phyloP scores from a whole-genome alignment of 2,888 invertebrate genomes.

The Tachystola acroxantha region DNA sequence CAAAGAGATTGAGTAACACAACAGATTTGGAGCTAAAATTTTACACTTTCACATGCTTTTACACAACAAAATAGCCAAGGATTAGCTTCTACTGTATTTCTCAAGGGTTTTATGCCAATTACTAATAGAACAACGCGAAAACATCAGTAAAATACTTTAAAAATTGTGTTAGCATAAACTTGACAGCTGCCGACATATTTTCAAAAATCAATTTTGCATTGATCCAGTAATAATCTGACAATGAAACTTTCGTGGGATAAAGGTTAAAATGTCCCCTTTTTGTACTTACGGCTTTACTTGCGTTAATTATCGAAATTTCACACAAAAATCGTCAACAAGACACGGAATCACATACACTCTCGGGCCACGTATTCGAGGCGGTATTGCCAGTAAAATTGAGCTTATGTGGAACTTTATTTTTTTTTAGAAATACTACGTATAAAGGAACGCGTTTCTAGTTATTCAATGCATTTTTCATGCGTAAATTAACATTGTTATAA shows the following conservation, averaged over 20 bases:
- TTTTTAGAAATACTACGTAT: slow-evolving; percentile 24
- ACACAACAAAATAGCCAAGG: neutral
- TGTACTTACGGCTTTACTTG: slow-evolving; percentile 57
- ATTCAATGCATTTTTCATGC: neutral
- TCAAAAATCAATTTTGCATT: slow-evolving; percentile 27
- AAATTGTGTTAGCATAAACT: slow-evolving; percentile 30
- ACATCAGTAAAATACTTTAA: slow-evolving; percentile 13
- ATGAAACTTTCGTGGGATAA: slow-evolving; percentile 15
- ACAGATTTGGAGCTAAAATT: slow-evolving; percentile 2
- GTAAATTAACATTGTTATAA: neutral
- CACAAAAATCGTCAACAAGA: slow-evolving; percentile 73
- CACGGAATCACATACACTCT: slow-evolving; percentile 50
- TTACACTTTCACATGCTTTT: slow-evolving; percentile 2
- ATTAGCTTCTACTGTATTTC: slow-evolving; percentile 1
- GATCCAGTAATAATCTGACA: slow-evolving; percentile 15
- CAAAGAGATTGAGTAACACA: neutral
- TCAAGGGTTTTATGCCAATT: slow-evolving; percentile 4
- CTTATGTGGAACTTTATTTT: slow-evolving; percentile 76
- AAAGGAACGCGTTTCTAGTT: slow-evolving; percentile 30
- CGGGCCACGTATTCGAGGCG: slow-evolving; percentile 72
- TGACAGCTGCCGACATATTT: slow-evolving; percentile 55
- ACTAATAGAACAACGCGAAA: slow-evolving; percentile 3
- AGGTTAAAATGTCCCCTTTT: slow-evolving; percentile 17
- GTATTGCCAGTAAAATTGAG: slow-evolving; percentile 63
- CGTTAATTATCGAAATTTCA: slow-evolving; percentile 48